phyloP scores from a whole-genome alignment of 1,140 invertebrate genomes.

The Adelges cooleyi region DNA sequence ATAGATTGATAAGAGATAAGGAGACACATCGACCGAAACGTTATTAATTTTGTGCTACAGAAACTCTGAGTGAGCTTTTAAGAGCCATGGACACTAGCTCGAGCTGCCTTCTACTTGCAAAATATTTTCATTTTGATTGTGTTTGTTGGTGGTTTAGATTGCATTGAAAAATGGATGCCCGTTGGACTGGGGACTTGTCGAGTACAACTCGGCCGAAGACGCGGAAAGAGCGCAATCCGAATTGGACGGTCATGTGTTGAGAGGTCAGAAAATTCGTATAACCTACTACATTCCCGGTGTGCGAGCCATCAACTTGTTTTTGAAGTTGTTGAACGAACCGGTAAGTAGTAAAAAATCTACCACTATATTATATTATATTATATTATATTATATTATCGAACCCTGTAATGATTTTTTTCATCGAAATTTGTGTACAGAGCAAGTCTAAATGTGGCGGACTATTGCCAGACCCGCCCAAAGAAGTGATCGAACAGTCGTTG shows the following conservation, averaged over 20 bases:
- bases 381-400: background rate
- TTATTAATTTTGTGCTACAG: too few relatives aligned
- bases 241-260: conserved; percentile 39
- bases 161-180: conserved; percentile 46
- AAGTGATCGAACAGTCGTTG: conserved; percentile 41
- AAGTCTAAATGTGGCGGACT: conserved; percentile 40
- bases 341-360: conserved; percentile 33
- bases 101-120: too few relatives aligned
- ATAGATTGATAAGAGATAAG: too few relatives aligned
- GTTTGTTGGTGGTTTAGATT: conserved; percentile 39
- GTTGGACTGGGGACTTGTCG: conserved; percentile 48
- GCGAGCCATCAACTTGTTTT: conserved; percentile 45
- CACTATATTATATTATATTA: background rate
- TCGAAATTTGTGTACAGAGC: conserved; percentile 32
- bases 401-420: background rate
- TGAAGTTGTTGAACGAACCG: conserved; percentile 42
- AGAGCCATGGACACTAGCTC: too few relatives aligned
- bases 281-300: conserved; percentile 49
- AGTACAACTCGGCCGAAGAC: conserved; percentile 43
- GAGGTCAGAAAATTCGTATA: conserved; percentile 41
- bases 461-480: conserved; percentile 41
- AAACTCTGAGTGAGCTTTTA: too few relatives aligned
- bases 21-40: too few relatives aligned
- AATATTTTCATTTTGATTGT: too few relatives aligned
- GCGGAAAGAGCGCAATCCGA: conserved; percentile 42